Evolutionary conservation across 2,113 vertebrate genomes (phyloP), one percentile per base, ranked within the genome.

Genomic region (Desmodus rotundus): DNA sequence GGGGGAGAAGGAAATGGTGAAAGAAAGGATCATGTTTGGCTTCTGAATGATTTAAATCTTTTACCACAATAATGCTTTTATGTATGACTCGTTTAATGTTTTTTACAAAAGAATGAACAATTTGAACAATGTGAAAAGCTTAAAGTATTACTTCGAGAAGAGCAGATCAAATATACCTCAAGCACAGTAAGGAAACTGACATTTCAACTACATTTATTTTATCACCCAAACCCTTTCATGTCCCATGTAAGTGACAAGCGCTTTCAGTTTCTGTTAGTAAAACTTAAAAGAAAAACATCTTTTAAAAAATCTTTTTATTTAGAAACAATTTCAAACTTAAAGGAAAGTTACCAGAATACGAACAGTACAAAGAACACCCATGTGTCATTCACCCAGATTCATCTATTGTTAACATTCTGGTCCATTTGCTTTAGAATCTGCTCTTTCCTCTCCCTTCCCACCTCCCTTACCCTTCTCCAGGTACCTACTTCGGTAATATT

Each of bases 241-340:
- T 3, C 50, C 36, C 36, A 28, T 65, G 1, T 22, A 58, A 82
- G 24, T 22, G 15, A 83, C 45, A 13, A 77, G 45, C 7, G 67
- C 17, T 86, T 68, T 81, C 56, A n/a, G 33, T 47, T 31, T 47
- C 73, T 68, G 67, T 17, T 19, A 58, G 78, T 19, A 41, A 41
- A 58, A 41, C n/a, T 26, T 58, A 73, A 73, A 73, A 43, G 31
- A 45, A 72, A 73, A 72, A 41, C 19, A 70, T 24, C 19, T 61
- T 50, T 16, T 3, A 4, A 16, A 54, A 41, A 80, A 38, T 76
- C 2, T n/a, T 28, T 65, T 72, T 87, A 58, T 87, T 94, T 36
- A 70, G 74, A 92, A 90, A 84, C 78, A 83, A 78, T 43, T 89
- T 92, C 82, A 87, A 77, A 78, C 7, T 73, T 47, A 89, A 9